These are phyloP conservation scores for Salarias fasciatus DNA, from an alignment of 2,797 vertebrate species.

Conservation along the genomic window DNA sequence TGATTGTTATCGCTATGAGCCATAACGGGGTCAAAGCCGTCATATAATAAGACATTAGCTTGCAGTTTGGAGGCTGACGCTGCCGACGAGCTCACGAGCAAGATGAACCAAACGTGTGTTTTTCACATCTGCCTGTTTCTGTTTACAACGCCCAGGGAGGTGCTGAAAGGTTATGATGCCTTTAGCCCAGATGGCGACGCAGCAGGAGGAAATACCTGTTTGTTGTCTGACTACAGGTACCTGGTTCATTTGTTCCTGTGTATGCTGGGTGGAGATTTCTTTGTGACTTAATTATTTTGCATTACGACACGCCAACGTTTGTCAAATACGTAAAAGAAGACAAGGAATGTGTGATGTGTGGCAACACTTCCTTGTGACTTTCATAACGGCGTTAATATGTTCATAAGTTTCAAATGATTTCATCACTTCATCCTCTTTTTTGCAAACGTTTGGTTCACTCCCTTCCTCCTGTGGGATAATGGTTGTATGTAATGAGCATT, in stretches of 20 bases:
- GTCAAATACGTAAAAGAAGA: not conserved
- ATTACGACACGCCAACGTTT: conserved; percentile 1
- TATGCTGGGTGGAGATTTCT: not conserved
- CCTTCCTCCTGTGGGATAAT: conserved; percentile 27
- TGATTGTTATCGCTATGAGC: too few relatives aligned
- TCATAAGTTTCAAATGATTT: too few relatives aligned
- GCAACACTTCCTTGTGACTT: too few relatives aligned
- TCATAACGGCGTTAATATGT: too few relatives aligned
- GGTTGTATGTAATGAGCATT: conserved; percentile 38
- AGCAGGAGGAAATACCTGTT: conserved; percentile 30
- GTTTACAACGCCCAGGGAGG: conserved; percentile 43
- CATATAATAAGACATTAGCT: not conserved
- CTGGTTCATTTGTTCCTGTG: conserved; percentile 14
- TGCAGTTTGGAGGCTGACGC: not conserved
- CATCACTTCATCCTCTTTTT: too few relatives aligned
- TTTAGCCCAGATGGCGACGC: conserved; percentile 51
- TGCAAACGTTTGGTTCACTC: conserved; percentile 1
- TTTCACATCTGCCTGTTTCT: conserved; percentile 43
- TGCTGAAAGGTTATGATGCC: conserved; percentile 39
- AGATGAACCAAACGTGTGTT: conserved; percentile 28
- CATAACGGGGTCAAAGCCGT: not conserved
- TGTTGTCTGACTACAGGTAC: conserved; percentile 22
- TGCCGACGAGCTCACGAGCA: conserved; percentile 1
- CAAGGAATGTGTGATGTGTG: not conserved
- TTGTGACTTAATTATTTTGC: conserved; percentile 8